Conservation (phyloP, 1,140 invertebrate genomes). For the Meloidogyne hapla region DNA sequence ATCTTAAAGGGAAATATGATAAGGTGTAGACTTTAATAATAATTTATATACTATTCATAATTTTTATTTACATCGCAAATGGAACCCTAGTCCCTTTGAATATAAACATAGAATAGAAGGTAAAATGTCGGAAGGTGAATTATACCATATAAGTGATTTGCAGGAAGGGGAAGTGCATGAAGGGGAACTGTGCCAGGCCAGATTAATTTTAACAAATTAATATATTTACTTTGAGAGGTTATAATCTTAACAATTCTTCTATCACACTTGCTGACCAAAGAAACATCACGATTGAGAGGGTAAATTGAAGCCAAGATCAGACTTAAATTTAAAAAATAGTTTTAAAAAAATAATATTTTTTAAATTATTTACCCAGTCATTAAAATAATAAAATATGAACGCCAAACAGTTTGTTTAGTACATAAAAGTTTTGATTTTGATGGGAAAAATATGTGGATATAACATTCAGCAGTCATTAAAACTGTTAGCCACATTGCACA, state of each 20-base stretch:
- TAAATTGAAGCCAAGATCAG: constrained; percentile 52
- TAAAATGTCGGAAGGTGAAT: too few species aligned
- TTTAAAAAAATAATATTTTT: neutral
- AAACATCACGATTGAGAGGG: constrained; percentile 52
- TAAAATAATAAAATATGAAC: constrained; percentile 49
- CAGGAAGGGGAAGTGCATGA: too few species aligned
- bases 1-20: too few species aligned
- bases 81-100: too few species aligned
- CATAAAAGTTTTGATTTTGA: constrained; percentile 52
- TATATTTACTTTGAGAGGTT: constrained; percentile 46
- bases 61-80: too few species aligned
- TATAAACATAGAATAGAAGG: too few species aligned
- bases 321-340: neutral
- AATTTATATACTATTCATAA: too few species aligned
- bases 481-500: constrained; percentile 61
- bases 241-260: constrained; percentile 38
- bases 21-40: too few species aligned
- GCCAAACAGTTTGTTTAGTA: constrained; percentile 53
- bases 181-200: too few species aligned
- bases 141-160: too few species aligned
- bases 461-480: constrained; percentile 57
- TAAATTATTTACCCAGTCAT: constrained; percentile 23
- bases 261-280: constrained; percentile 33
- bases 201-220: neutral
- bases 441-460: constrained; percentile 56